Evolutionary conservation across 92 coral and sea anemone genomes (phyloP), one percentile per base, ranked within the genome.

Genomic region (Bergia sp.): DNA sequence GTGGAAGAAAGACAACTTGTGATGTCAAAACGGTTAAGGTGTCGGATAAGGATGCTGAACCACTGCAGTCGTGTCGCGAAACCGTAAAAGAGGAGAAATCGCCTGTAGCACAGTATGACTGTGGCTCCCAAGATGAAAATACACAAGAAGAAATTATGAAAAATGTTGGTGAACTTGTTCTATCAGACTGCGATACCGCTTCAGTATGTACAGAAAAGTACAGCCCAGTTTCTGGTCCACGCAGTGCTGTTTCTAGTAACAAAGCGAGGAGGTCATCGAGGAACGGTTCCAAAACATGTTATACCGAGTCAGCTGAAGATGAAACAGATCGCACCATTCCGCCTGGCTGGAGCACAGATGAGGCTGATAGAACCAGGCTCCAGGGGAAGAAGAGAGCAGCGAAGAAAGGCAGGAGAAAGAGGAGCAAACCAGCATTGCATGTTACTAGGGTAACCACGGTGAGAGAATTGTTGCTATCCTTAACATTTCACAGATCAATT

Each of bases 191-290:
- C 43, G 82, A 45, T 12, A 13, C 61, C 13, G 39, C 82, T 11
- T 79, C 82, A 79, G 38, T 47, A 10, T n/a, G 39, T 36, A 79
- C 82, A 45, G 82, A 79, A 79, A 79, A 13, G 65, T 79, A 79
- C 61, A 79, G 66, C 39, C 61, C 82, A 36, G 82, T n/a, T 29
- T 13, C 38, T 21, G 42, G 76, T 36, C 41, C 40, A 73, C 77
- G 20, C 77, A 36, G n/a, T 73, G 43, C 42, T 37, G 42, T 36
- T 29, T 15, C 43, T 0, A 13, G 4, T 73, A 21, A 73, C 77
- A 36, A 3, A 9, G 77, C 39, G 11, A 29, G 77, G 42, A 29
- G 42, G 77, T 6, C 69, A 0, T 8, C 69, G 29, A 61, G 29
- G 69, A 61, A 18, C 69, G 69, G 18, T 57, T 21, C 78, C 21